Percentiles rank a stretch among this genome's conserved stretches.
Conservation (phyloP, 2,113 vertebrate genomes). For the Gasterosteus nipponicus region DNA sequence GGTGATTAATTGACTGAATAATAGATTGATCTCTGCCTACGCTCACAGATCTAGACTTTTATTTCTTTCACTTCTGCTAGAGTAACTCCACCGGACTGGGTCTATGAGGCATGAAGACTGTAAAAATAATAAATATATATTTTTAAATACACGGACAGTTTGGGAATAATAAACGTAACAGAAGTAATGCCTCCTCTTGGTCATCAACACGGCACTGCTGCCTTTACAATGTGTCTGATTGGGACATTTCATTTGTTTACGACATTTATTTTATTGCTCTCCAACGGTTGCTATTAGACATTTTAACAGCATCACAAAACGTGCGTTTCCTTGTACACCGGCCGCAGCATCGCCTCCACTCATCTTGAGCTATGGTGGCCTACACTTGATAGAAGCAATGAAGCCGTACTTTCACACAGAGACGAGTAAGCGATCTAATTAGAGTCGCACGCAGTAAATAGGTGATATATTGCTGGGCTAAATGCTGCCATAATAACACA, state of each 20-base stretch:
- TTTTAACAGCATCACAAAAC: constrained; percentile 34
- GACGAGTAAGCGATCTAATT: constrained; percentile 44
- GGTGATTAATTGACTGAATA: constrained; percentile 77
- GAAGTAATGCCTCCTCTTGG: constrained; percentile 26
- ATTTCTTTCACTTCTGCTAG: constrained; percentile 25
- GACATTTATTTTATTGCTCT: constrained; percentile 62
- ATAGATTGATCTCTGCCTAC: constrained; percentile 65
- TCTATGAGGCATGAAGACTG: constrained; percentile 9
- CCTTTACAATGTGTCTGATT: constrained; percentile 53
- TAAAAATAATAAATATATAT: constrained; percentile 33
- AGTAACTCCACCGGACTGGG: constrained; percentile 7
- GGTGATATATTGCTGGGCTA: constrained; percentile 51
- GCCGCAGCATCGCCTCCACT: background rate
- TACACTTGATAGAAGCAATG: constrained; percentile 47
- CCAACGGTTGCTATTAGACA: constrained; percentile 38
- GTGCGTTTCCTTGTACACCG: background rate
- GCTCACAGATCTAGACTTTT: constrained; percentile 53
- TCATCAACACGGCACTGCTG: constrained; percentile 25
- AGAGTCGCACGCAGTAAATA: constrained; percentile 41
- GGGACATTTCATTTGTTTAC: constrained; percentile 54
- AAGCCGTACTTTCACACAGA: constrained; percentile 25
- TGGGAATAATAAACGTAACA: constrained; percentile 37
- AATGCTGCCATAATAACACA: constrained; percentile 55
- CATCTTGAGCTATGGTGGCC: constrained; percentile 30
- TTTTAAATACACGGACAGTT: constrained; percentile 50